phyloP scores from a whole-genome alignment of 2,888 invertebrate genomes.

The Theretra japonica region DNA sequence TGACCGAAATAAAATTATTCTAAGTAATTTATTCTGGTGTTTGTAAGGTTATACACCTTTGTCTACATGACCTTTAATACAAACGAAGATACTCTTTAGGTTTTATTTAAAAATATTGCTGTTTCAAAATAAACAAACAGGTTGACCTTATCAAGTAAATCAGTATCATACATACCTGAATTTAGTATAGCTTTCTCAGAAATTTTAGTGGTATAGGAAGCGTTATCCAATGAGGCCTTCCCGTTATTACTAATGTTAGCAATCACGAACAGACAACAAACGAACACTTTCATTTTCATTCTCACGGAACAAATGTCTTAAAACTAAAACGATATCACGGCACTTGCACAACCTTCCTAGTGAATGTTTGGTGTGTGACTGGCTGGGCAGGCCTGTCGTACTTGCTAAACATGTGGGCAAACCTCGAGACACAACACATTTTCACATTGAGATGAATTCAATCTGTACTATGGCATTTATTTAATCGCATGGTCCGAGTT shows the following conservation, averaged over 20 bases:
- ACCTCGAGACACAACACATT: background rate
- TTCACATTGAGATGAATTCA: too few relatives aligned
- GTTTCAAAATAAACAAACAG: slow-evolving; percentile 13
- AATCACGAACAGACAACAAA: slow-evolving; percentile 68
- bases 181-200: slow-evolving; percentile 69
- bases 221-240: slow-evolving; percentile 75
- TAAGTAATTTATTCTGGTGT: background rate
- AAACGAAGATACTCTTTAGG: too few relatives aligned
- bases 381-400: slow-evolving; percentile 20
- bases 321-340: slow-evolving; percentile 5
- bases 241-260: slow-evolving; percentile 73
- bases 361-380: slow-evolving; percentile 40
- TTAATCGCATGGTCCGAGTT: background rate
- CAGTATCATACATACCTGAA: slow-evolving; percentile 56
- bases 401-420: slow-evolving; percentile 7
- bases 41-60: background rate
- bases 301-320: slow-evolving; percentile 4
- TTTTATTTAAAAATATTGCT: too few relatives aligned
- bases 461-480: background rate
- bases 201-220: slow-evolving; percentile 61
- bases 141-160: slow-evolving; percentile 14
- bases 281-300: slow-evolving; percentile 66
- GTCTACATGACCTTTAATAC: too few relatives aligned
- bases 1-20: too few relatives aligned
- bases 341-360: background rate